These are phyloP conservation scores for Lasioglossum baleicum DNA, from an alignment of 1,140 invertebrate species.

Conservation along the genomic window DNA sequence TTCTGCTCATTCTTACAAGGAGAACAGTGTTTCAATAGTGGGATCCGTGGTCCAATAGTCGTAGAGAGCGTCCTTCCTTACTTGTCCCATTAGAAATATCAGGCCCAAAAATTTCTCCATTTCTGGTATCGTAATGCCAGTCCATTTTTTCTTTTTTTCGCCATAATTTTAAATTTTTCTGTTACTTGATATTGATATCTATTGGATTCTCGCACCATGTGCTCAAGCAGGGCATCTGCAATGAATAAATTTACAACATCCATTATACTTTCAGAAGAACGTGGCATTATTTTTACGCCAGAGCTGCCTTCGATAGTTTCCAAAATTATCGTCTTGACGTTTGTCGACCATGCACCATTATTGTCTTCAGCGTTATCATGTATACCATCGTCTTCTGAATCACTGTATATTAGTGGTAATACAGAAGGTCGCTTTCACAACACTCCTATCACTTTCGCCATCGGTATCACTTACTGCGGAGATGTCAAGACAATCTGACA, in stretches of 20 bases:
- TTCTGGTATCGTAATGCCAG: constrained; percentile 24
- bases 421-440: constrained; percentile 18
- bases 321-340: constrained; percentile 35
- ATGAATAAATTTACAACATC: constrained; percentile 57
- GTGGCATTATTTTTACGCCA: constrained; percentile 44
- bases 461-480: too few species aligned
- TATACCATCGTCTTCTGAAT: constrained; percentile 34
- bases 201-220: constrained; percentile 47
- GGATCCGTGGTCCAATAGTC: constrained; percentile 47
- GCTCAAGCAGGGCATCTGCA: constrained; percentile 48
- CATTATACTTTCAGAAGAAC: constrained; percentile 37
- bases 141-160: constrained; percentile 25
- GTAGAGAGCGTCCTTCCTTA: constrained; percentile 52
- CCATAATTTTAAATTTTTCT: constrained; percentile 31
- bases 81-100: constrained; percentile 61
- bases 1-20: constrained; percentile 37
- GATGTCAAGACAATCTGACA: too few species aligned
- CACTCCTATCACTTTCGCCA: constrained; percentile 26
- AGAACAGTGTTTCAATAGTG: constrained; percentile 45
- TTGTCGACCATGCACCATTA: constrained; percentile 28
- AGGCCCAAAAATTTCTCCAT: constrained; percentile 40
- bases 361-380: constrained; percentile 21
- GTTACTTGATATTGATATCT: constrained; percentile 48
- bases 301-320: constrained; percentile 42
- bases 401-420: constrained; percentile 33